Evolutionary conservation across 2,888 invertebrate species (phyloP).

Genomic region (Harmothoe impar): DNA sequence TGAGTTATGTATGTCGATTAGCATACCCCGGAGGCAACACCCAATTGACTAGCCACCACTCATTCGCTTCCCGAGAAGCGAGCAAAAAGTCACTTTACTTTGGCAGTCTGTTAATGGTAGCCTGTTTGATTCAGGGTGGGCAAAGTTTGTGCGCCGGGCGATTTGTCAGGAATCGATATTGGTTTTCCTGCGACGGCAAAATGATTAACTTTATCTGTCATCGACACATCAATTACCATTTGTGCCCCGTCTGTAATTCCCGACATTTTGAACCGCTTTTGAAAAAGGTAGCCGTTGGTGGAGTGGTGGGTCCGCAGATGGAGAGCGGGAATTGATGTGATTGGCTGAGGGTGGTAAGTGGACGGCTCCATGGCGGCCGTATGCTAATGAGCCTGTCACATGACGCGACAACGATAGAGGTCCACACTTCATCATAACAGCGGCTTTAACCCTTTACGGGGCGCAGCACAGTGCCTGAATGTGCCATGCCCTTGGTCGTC

Average conservation of each 20-base stretch:
- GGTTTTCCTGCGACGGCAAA: conserved; percentile 22
- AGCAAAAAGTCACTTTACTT: conserved; percentile 22
- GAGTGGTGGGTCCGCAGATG: background rate
- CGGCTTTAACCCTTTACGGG: too few species aligned
- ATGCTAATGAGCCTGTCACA: conserved; percentile 11
- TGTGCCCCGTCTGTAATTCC: background rate
- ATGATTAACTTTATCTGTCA: conserved; percentile 13
- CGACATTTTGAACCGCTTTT: background rate
- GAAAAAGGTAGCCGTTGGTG: background rate
- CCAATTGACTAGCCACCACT: background rate
- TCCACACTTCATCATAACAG: background rate
- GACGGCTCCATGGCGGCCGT: background rate
- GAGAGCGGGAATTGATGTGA: background rate
- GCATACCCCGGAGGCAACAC: background rate
- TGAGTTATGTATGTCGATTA: too few species aligned
- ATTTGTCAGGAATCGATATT: conserved; percentile 22
- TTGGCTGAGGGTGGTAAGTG: background rate
- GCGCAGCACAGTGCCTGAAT: too few species aligned
- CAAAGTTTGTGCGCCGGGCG: background rate
- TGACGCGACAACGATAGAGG: conserved; percentile 13
- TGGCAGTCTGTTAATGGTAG: background rate
- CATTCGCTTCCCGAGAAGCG: background rate
- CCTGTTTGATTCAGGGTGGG: conserved; percentile 10
- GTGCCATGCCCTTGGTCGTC: too few species aligned
- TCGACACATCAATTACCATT: conserved; percentile 17